These are phyloP conservation scores for Aplysia californica DNA, from an alignment of 1,140 invertebrate species.

Conservation along the genomic window DNA sequence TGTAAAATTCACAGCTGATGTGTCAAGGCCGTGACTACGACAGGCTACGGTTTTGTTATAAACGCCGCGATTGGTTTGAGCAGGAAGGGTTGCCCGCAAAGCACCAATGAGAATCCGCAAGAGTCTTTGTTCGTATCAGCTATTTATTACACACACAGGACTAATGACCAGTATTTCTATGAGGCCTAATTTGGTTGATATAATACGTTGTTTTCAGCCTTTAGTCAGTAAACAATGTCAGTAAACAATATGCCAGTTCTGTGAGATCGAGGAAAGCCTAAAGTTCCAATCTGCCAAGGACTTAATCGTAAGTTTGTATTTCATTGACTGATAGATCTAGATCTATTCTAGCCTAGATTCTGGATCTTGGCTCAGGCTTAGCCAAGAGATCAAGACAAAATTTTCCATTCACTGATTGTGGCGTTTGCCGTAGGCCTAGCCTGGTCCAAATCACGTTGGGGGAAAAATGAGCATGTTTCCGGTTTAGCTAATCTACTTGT, in stretches of 20 bases:
- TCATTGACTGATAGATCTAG: no score
- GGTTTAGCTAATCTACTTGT: no score
- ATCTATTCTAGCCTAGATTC: no score
- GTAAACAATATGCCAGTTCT: background rate
- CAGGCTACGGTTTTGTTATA: background rate
- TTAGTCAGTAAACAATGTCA: background rate
- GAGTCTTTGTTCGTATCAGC: background rate
- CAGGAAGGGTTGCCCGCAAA: background rate
- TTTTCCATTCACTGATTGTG: no score
- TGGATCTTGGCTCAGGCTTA: no score
- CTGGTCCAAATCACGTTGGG: no score
- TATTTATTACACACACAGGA: background rate
- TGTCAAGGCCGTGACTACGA: conserved; percentile 15
- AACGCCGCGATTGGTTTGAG: background rate
- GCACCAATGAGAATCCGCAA: background rate
- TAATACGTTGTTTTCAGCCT: background rate
- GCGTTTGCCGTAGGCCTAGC: no score
- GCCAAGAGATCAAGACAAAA: no score
- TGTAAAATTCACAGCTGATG: conserved; percentile 20
- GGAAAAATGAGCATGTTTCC: no score
- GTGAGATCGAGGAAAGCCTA: background rate
- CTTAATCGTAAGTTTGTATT: no score
- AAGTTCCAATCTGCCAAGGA: no score
- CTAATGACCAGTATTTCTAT: conserved; percentile 12
- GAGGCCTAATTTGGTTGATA: background rate